phyloP scores from a whole-genome alignment of 2,888 invertebrate species.

The Oscheius sp. region DNA sequence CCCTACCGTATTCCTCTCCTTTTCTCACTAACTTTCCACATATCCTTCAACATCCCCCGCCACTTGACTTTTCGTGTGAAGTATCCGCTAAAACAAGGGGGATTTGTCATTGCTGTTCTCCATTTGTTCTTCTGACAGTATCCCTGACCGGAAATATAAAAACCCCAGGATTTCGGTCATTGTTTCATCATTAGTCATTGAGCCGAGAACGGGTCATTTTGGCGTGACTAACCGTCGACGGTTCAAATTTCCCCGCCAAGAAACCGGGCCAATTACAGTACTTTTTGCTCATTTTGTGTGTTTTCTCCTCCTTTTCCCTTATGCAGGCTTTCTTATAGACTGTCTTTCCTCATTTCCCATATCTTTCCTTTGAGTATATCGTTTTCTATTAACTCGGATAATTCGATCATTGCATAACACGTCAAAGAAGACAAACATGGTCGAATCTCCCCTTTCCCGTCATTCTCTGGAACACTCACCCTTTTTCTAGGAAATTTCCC shows the following conservation, averaged over 20 bases:
- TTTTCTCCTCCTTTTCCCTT: background rate
- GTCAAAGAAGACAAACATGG: conserved; percentile 23
- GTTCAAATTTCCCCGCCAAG: conserved; percentile 21
- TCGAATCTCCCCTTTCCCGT: conserved; percentile 13
- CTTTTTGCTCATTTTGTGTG: conserved; percentile 23
- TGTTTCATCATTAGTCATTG: conserved; percentile 33
- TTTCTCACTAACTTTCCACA: too few species aligned
- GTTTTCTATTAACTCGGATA: conserved; percentile 24
- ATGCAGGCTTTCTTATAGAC: background rate
- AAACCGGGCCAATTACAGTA: conserved; percentile 36
- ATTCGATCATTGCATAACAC: conserved; percentile 27
- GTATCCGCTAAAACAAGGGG: background rate
- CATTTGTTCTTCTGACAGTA: background rate
- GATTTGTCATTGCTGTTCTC: background rate
- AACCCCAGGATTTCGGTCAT: conserved; percentile 7
- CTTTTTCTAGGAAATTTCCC: background rate
- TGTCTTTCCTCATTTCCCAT: background rate
- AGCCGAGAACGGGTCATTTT: conserved; percentile 1
- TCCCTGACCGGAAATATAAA: too few species aligned
- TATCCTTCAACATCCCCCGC: background rate
- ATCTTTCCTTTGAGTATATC: background rate
- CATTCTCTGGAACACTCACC: background rate
- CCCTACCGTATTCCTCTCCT: background rate
- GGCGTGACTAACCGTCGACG: conserved; percentile 16
- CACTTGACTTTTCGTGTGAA: background rate